Conservation (phyloP, 35 echinoderm and acorn worm genomes). For the Nesometra sesokonis region DNA sequence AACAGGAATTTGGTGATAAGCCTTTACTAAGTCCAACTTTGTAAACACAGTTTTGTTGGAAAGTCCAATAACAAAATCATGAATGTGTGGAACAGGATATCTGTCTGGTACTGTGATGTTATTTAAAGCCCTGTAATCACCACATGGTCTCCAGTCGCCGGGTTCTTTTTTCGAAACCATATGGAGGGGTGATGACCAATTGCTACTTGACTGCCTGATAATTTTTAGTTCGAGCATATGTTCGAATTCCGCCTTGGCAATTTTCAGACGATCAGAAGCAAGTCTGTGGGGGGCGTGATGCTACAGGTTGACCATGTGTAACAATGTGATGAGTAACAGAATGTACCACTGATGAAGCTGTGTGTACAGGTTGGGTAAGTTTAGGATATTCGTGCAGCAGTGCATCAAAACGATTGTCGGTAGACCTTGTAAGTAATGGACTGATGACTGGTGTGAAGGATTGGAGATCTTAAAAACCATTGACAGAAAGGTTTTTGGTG, state of each 20-base stretch:
- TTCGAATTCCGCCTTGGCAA: background rate
- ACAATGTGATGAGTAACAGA: constrained; percentile 29
- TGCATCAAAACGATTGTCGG: too few species aligned
- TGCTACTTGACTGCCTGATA: background rate
- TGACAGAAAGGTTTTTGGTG: too few species aligned
- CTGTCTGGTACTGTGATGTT: background rate
- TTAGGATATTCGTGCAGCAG: too few species aligned
- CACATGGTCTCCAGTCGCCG: constrained; percentile 30
- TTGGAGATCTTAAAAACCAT: too few species aligned
- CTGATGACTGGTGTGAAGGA: too few species aligned
- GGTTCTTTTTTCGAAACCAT: constrained; percentile 21
- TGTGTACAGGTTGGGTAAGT: too few species aligned
- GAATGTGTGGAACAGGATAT: constrained; percentile 20
- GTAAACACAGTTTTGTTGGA: background rate
- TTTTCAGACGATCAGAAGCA: background rate
- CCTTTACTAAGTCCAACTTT: background rate
- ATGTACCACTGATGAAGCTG: too few species aligned
- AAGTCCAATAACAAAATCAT: background rate
- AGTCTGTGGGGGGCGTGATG: background rate
- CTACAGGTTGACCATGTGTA: constrained; percentile 27
- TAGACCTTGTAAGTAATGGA: too few species aligned
- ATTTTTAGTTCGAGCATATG: constrained; percentile 20
- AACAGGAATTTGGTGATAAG: background rate
- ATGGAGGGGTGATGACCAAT: constrained; percentile 12
- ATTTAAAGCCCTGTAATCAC: constrained; percentile 30